These are phyloP conservation scores for Athene noctua DNA, from an alignment of 2,113 vertebrate species.

Conservation along the genomic window DNA sequence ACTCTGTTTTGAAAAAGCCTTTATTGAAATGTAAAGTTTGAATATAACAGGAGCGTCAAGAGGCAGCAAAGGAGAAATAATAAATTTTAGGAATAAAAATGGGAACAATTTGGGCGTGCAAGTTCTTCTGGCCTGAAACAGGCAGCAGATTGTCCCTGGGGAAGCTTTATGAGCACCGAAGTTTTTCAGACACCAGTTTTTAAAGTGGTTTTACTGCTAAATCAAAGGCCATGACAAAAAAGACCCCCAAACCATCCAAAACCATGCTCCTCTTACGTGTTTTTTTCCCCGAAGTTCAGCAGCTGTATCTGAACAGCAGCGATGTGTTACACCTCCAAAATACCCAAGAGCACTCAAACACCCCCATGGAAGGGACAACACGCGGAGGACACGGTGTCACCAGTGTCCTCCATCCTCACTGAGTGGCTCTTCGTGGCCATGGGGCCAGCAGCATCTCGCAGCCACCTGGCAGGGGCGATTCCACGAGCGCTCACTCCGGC, in stretches of 20 bases:
- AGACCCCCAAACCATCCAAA: not conserved
- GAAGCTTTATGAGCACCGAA: not conserved
- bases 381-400: fast-evolving
- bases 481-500: fast-evolving
- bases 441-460: fast-evolving
- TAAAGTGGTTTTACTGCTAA: not conserved
- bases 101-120: fast-evolving
- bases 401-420: not conserved
- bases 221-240: not conserved
- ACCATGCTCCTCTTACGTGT: fast-evolving
- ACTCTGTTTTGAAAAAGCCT: not conserved
- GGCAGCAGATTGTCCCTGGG: not conserved
- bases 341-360: not conserved
- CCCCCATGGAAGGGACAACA: fast-evolving
- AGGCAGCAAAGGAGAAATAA: not conserved
- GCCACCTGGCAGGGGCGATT: not conserved
- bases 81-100: not conserved
- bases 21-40: not conserved
- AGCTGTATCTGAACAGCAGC: not conserved
- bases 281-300: not conserved
- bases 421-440: fast-evolving
- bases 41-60: not conserved
- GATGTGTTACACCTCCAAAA: not conserved
- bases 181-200: not conserved
- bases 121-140: not conserved